Evolutionary conservation across 2,888 invertebrate genomes (phyloP).

Genomic region (Podabrus alpinus): DNA sequence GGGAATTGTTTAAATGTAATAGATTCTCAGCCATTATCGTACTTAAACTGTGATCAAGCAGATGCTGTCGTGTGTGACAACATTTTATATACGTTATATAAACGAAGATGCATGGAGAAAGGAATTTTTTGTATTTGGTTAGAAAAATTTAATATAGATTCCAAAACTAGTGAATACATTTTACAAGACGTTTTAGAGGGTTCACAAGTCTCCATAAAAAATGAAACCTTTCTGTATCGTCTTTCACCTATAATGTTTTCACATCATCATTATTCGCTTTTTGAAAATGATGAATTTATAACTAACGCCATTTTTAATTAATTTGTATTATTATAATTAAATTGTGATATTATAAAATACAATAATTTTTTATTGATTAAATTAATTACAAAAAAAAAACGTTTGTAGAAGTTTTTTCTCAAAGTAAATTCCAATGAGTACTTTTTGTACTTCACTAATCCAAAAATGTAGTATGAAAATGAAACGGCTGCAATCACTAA

Average conservation of each 20-base stretch:
- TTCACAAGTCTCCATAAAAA: slow-evolving; percentile 6
- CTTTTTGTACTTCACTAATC: too few relatives aligned
- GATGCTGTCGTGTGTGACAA: slow-evolving; percentile 41
- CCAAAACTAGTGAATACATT: slow-evolving; percentile 13
- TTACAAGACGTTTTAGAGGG: slow-evolving; percentile 16
- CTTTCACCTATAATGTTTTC: slow-evolving; percentile 21
- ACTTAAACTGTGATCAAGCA: slow-evolving; percentile 31
- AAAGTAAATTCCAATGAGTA: too few relatives aligned
- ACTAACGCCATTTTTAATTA: slow-evolving; percentile 18
- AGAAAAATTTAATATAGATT: slow-evolving; percentile 29
- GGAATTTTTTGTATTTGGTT: slow-evolving; percentile 11
- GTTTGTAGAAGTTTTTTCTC: neutral
- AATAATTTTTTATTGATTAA: neutral
- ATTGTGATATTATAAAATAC: neutral
- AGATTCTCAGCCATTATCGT: slow-evolving; percentile 19
- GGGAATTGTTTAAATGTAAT: slow-evolving; percentile 31
- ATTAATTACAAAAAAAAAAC: neutral
- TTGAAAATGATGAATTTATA: slow-evolving; percentile 25
- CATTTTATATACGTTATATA: slow-evolving; percentile 41
- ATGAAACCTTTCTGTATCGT: slow-evolving; percentile 1
- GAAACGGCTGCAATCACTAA: too few relatives aligned
- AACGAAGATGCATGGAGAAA: slow-evolving; percentile 17
- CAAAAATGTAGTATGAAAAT: too few relatives aligned
- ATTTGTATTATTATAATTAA: neutral
- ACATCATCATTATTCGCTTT: slow-evolving; percentile 28